Evolutionary conservation across 2,797 vertebrate species (phyloP).

Genomic region (Girardinus metallicus): DNA sequence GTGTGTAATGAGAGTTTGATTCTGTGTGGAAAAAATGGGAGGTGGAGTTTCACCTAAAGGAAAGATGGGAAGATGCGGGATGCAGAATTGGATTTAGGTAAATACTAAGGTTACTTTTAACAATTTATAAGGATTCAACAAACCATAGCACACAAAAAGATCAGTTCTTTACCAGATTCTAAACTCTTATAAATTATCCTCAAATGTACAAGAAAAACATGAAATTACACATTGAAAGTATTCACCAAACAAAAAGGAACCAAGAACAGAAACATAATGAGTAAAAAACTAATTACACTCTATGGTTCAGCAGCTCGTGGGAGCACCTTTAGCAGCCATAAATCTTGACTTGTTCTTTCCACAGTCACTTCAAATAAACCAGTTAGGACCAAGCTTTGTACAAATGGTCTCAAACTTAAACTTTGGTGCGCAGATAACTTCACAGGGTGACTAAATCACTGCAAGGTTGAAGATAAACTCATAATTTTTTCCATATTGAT

Average conservation of each 20-base stretch:
- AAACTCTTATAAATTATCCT: background rate
- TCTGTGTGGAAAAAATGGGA: constrained; percentile 45
- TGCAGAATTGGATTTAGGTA: background rate
- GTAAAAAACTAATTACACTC: background rate
- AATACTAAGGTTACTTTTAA: background rate
- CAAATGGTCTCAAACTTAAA: background rate
- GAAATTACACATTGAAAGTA: background rate
- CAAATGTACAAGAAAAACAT: background rate
- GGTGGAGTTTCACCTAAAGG: constrained; percentile 11
- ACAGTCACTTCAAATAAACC: background rate
- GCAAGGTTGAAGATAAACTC: background rate
- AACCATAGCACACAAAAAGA: background rate
- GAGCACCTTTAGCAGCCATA: background rate
- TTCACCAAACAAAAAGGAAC: background rate
- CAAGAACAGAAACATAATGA: background rate
- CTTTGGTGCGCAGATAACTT: background rate
- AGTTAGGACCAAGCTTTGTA: background rate
- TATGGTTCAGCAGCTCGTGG: background rate
- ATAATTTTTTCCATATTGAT: background rate
- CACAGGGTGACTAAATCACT: background rate
- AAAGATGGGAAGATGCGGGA: background rate
- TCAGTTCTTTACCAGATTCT: background rate
- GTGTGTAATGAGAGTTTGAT: constrained; percentile 90
- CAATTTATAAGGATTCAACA: background rate
- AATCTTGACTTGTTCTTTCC: background rate